Percentiles rank a stretch among this genome's conserved stretches.
phyloP scores from a whole-genome alignment of 2,888 invertebrate genomes.

The Lacanobia oleracea region DNA sequence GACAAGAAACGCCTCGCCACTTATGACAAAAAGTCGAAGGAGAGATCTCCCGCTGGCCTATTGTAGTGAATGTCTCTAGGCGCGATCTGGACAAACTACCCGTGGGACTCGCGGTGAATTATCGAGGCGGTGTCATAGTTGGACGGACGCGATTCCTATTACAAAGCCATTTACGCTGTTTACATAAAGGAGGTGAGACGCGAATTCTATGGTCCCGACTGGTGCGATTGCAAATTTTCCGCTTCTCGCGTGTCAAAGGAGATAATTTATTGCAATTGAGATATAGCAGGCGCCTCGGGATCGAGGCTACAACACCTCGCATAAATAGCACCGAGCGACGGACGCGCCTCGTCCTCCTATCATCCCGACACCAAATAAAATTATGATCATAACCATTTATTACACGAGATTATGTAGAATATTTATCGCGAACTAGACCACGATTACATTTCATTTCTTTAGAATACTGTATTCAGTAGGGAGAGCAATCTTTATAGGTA shows the following conservation, averaged over 20 bases:
- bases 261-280: conserved; percentile 88
- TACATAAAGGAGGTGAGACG: conserved; percentile 84
- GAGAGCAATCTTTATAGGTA: neutral
- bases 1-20: conserved; percentile 88
- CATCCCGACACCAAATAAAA: conserved; percentile 82
- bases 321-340: conserved; percentile 82
- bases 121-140: conserved; percentile 84
- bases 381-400: conserved; percentile 83
- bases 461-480: conserved; percentile 10
- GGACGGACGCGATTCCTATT: conserved; percentile 85
- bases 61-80: conserved; percentile 83
- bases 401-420: conserved; percentile 74
- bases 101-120: conserved; percentile 86
- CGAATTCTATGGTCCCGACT: conserved; percentile 76
- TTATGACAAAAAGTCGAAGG: conserved; percentile 88
- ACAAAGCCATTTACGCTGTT: conserved; percentile 87
- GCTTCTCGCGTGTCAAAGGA: conserved; percentile 86
- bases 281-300: conserved; percentile 83
- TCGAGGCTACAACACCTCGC: conserved; percentile 80
- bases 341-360: conserved; percentile 78
- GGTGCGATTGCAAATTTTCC: conserved; percentile 87
- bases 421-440: conserved; percentile 69
- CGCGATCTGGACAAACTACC: conserved; percentile 87
- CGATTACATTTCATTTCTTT: conserved; percentile 34
- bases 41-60: conserved; percentile 87